Evolutionary conservation across 2,888 invertebrate genomes (phyloP).

Genomic region (Temnothorax unifasciatus): DNA sequence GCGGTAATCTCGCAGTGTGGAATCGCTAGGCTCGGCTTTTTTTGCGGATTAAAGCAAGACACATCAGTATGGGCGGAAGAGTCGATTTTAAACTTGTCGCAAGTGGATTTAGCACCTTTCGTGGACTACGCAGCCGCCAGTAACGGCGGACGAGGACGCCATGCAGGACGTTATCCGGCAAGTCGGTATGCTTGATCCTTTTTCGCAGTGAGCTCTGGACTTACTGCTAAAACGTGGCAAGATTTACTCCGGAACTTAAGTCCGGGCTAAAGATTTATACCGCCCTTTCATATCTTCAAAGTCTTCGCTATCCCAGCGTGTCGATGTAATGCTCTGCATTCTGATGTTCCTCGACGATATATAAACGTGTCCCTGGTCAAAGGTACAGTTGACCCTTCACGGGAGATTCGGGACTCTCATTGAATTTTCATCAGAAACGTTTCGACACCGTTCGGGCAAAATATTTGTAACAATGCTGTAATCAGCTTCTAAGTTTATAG

Average conservation of each 20-base stretch:
- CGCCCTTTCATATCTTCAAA: conserved; percentile 75
- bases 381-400: conserved; percentile 1
- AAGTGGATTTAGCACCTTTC: conserved; percentile 82
- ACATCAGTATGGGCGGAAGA: conserved; percentile 80
- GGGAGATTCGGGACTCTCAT: not conserved
- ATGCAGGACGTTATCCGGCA: conserved; percentile 77
- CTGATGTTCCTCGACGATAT: conserved; percentile 66
- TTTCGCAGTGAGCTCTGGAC: conserved; percentile 84
- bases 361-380: not conserved
- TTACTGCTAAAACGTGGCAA: conserved; percentile 86
- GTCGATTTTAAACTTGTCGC: conserved; percentile 82
- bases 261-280: conserved; percentile 84
- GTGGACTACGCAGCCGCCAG: conserved; percentile 73
- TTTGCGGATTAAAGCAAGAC: conserved; percentile 69
- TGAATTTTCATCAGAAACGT: conserved; percentile 1
- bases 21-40: conserved; percentile 25
- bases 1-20: conserved; percentile 7
- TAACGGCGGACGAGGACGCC: conserved; percentile 47
- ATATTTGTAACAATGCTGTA: not conserved
- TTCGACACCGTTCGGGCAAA: not conserved
- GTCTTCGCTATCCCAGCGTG: conserved; percentile 67
- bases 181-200: conserved; percentile 83
- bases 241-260: conserved; percentile 86
- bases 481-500: not conserved
- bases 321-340: conserved; percentile 78